Evolutionary conservation across 2,797 vertebrate species (phyloP).

Genomic region (Cheirogaleus major): DNA sequence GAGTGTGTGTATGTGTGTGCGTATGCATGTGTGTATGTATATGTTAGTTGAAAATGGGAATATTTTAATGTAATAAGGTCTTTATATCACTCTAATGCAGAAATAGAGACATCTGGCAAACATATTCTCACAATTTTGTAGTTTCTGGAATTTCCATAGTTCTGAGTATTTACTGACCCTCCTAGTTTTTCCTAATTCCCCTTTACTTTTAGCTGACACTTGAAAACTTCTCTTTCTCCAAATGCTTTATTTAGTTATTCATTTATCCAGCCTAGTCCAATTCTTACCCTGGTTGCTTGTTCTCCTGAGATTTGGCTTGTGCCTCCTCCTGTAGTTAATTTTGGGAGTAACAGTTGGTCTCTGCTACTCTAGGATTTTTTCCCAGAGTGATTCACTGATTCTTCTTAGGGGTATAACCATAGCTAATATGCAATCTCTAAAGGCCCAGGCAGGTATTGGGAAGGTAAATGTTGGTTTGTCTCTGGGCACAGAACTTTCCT

Average conservation of each 20-base stretch:
- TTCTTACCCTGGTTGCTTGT: background rate
- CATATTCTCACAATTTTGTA: background rate
- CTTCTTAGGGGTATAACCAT: background rate
- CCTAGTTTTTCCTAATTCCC: background rate
- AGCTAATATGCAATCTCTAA: background rate
- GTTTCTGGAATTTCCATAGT: background rate
- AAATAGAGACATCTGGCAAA: background rate
- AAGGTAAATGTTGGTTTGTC: background rate
- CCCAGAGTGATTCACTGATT: background rate
- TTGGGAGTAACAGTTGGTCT: background rate
- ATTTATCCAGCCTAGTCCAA: background rate
- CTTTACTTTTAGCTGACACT: background rate
- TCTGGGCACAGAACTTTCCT: background rate
- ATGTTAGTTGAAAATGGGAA: background rate
- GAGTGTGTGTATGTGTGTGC: background rate
- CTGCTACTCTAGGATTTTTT: background rate
- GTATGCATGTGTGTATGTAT: background rate
- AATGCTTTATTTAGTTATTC: background rate
- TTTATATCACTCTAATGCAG: background rate
- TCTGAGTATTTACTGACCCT: background rate
- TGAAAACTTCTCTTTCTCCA: background rate
- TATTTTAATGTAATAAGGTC: no score
- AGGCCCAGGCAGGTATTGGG: fast-evolving
- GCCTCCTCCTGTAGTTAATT: background rate
- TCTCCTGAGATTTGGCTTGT: background rate